These are phyloP conservation scores for Mormyrus lacerda DNA, from an alignment of 2,113 vertebrate species.

Conservation along the genomic window DNA sequence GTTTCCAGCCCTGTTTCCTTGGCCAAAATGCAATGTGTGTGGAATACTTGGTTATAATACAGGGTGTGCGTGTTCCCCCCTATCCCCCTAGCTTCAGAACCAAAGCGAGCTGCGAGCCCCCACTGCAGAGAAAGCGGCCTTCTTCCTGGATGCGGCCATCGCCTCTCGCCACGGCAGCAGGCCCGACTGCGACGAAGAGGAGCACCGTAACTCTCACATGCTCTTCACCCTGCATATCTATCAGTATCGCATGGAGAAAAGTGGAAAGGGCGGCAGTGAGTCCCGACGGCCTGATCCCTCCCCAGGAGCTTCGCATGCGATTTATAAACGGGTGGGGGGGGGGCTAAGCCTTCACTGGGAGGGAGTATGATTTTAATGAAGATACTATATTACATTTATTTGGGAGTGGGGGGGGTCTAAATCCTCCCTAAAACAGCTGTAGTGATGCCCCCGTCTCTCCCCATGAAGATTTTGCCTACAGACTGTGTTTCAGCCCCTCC, in stretches of 20 bases:
- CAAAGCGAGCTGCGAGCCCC: constrained; percentile 92
- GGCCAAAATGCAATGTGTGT: background rate
- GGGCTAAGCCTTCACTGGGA: background rate
- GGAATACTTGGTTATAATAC: background rate
- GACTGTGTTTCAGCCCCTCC: background rate
- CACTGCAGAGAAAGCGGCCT: constrained; percentile 88
- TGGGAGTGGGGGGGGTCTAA: background rate
- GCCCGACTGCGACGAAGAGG: constrained; percentile 75
- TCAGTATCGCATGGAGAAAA: constrained; percentile 98
- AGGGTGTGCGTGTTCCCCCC: background rate
- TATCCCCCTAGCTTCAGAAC: constrained; percentile 77
- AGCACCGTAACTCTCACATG: constrained; percentile 94
- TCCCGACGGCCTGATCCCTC: background rate
- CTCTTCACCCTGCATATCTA: constrained; percentile 97
- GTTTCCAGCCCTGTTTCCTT: background rate
- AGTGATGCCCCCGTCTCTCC: background rate
- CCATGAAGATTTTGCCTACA: background rate
- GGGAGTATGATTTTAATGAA: background rate
- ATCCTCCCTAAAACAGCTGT: background rate
- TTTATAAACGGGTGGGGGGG: background rate
- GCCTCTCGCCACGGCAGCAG: constrained; percentile 79
- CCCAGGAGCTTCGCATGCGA: background rate
- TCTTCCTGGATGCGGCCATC: constrained; percentile 89
- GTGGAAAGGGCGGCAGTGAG: constrained; percentile 92
- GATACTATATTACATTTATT: background rate